Evolutionary conservation across 1,140 invertebrate genomes (phyloP).

Genomic region (Linepithema humile): DNA sequence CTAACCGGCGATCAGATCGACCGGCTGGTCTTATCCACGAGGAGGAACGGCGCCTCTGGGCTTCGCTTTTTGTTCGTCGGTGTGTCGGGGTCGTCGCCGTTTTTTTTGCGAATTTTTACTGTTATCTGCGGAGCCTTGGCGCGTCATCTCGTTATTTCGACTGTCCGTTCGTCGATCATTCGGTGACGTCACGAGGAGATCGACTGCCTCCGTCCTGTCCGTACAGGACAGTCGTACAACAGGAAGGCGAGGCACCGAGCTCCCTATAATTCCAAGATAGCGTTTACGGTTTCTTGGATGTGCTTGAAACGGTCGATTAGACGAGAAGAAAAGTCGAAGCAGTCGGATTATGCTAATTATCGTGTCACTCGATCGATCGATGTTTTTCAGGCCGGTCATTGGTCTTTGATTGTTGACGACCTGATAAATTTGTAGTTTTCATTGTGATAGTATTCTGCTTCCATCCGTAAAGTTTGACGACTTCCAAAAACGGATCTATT

Average conservation of each 20-base stretch:
- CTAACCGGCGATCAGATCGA: conserved; percentile 74
- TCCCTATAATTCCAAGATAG: conserved; percentile 27
- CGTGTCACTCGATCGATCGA: background rate
- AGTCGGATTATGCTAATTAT: conserved; percentile 45
- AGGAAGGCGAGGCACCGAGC: background rate
- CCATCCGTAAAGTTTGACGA: background rate
- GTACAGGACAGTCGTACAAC: background rate
- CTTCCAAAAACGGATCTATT: background rate
- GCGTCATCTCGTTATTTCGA: conserved; percentile 60
- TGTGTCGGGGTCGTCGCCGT: conserved; percentile 60
- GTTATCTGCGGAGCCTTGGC: conserved; percentile 61
- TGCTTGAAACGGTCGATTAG: background rate
- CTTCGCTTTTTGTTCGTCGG: conserved; percentile 62
- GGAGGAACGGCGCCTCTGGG: conserved; percentile 64
- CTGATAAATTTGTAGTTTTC: background rate
- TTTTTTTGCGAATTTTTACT: conserved; percentile 71
- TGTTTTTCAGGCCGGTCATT: background rate
- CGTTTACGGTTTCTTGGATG: conserved; percentile 17
- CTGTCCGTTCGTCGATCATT: conserved; percentile 15
- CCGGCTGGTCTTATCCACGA: conserved; percentile 76
- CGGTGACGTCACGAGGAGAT: conserved; percentile 10
- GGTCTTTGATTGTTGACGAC: background rate
- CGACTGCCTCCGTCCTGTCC: background rate
- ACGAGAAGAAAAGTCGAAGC: background rate
- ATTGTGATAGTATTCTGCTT: background rate